A percentile compares a stretch with the other conserved stretches of the same genome.
These are phyloP conservation scores for Naso thynnoides DNA, from an alignment of 2,797 vertebrate genomes.

Conservation along the genomic window DNA sequence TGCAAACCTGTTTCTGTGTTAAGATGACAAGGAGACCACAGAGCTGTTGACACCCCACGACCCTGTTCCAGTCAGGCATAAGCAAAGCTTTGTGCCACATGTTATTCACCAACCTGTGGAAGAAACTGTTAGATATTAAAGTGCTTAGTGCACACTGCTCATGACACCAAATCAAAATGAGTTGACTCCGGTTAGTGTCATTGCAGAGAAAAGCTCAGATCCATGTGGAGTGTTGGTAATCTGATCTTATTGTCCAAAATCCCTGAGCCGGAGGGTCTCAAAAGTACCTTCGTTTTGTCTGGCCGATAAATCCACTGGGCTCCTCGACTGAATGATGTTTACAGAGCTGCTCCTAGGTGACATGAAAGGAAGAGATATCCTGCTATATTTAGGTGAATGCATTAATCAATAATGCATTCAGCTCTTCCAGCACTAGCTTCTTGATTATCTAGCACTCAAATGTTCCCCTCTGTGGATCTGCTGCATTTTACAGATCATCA, in stretches of 20 bases:
- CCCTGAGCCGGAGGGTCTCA: constrained; percentile 16
- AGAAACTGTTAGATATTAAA: background rate
- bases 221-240: background rate
- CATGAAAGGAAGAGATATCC: constrained; percentile 51
- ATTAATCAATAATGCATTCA: constrained; percentile 73
- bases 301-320: constrained; percentile 19
- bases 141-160: background rate
- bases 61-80: constrained; percentile 15
- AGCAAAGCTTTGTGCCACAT: background rate
- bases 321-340: constrained; percentile 37
- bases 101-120: background rate
- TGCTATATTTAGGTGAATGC: constrained; percentile 74
- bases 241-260: background rate
- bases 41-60: constrained; percentile 47
- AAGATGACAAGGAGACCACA: constrained; percentile 57
- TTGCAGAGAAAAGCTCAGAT: constrained; percentile 5
- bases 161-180: background rate
- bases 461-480: constrained; percentile 7
- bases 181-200: constrained; percentile 5
- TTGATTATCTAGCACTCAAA: constrained; percentile 48
- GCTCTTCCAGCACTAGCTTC: constrained; percentile 34
- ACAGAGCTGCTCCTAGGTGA: constrained; percentile 30
- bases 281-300: constrained; percentile 11
- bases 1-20: constrained; percentile 60
- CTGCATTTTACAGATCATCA: background rate